Conservation (phyloP, 2,797 vertebrate species). For the Phoebastria nigripes region DNA sequence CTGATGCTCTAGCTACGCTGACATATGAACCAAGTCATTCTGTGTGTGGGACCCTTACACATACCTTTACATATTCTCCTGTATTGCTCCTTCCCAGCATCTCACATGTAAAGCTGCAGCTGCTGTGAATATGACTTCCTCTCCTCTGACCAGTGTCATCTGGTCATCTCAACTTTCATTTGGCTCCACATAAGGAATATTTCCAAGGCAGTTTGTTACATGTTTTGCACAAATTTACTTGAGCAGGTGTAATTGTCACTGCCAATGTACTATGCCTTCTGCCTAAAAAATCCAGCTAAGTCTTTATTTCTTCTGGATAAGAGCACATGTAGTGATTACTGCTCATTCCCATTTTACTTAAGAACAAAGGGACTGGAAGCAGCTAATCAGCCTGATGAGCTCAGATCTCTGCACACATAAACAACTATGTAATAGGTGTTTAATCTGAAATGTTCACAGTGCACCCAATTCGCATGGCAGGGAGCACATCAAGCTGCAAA, state of each 20-base stretch:
- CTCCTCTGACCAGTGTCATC: not conserved
- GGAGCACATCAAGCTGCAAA: not conserved
- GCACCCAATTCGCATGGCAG: not conserved
- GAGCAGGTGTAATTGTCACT: not conserved
- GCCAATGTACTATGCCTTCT: not conserved
- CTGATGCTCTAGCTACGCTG: not conserved
- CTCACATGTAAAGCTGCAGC: not conserved
- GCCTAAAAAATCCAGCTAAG: not conserved
- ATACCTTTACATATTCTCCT: accelerated
- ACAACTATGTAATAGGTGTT: not conserved
- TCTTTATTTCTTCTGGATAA: not conserved
- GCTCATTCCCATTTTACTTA: not conserved
- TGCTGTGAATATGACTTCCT: not conserved
- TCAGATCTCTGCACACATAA: not conserved
- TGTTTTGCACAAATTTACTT: not conserved
- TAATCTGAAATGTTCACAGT: not conserved
- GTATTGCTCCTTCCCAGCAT: not conserved
- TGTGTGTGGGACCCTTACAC: accelerated
- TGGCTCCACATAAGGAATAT: not conserved
- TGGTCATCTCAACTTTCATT: not conserved
- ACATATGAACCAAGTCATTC: not conserved
- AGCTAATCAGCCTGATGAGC: not conserved
- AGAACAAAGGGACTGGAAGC: not conserved
- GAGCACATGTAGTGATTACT: not conserved
- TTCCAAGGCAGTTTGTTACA: not conserved